phyloP scores from a whole-genome alignment of 2,113 vertebrate species.

The Nyctereutes procyonoides region DNA sequence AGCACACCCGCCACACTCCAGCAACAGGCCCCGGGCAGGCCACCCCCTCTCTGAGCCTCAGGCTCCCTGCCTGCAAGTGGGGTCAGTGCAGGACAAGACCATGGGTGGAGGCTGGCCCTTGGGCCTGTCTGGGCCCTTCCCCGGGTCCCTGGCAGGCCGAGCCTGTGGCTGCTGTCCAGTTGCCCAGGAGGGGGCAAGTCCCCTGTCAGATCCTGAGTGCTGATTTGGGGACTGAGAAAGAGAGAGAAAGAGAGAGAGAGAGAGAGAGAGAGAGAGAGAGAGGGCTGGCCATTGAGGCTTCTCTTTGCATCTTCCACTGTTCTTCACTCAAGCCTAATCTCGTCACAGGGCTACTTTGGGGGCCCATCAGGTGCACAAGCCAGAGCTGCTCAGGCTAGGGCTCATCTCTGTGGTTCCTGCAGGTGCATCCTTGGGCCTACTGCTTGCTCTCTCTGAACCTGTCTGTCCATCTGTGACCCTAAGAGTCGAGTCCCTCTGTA shows the following conservation, averaged over 20 bases:
- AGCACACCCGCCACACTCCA: rapidly evolving
- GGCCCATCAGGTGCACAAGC: rapidly evolving
- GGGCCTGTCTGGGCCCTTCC: too few relatives aligned
- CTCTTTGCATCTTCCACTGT: rapidly evolving
- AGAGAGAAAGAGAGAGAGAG: rapidly evolving
- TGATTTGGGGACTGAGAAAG: not conserved
- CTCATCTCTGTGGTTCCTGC: rapidly evolving
- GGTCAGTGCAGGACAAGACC: not conserved
- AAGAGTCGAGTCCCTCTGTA: rapidly evolving
- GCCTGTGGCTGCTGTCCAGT: not conserved
- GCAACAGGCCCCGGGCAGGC: not conserved
- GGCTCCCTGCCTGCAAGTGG: not conserved
- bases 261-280: not conserved
- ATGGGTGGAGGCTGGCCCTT: not conserved
- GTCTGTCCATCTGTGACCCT: not conserved
- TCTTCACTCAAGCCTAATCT: not conserved
- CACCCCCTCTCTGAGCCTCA: not conserved
- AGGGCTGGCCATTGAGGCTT: too few relatives aligned
- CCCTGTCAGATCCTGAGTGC: not conserved
- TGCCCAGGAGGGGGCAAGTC: not conserved
- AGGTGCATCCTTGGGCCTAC: not conserved
- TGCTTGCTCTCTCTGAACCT: not conserved
- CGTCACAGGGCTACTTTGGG: not conserved
- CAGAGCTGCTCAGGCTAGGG: rapidly evolving
- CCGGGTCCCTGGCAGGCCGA: too few relatives aligned